Base-by-base conservation (phyloP, 2,888 invertebrate species). In the Conchocele bisecta region DNA sequence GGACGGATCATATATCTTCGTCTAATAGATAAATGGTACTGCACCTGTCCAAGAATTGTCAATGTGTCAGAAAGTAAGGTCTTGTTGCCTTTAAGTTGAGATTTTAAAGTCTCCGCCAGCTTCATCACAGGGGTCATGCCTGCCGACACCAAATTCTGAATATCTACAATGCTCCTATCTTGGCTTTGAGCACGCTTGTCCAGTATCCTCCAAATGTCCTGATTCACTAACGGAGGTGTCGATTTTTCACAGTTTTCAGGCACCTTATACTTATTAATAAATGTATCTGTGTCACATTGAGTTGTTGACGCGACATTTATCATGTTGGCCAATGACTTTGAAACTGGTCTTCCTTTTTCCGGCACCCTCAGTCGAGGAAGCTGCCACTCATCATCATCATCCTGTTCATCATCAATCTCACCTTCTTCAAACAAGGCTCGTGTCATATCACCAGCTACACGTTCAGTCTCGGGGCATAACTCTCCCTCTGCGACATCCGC, bases 1-100 rank as follows among this genome's bases (percentile, higher is more conserved):
- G 48, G 48, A 5, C 48, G 26, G 17, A 48, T 48, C 28, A 48
- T 28, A 48, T 48, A 48, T 28, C 48, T 48, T 7, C 48, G 26
- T 6, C 48, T 48, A 9, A 48, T 7, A 4, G 48, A 48, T 6
- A 48, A 17, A 48, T 48, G 28, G 17, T 20, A 48, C 29, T 48
- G 48, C 15, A 22, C 48, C 48, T 48, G 48, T 28, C 48, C 48
- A 13, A 48, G 6, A 3, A 48, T 9, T 5, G 48, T 48, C n/a
- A 48, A n/a, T n/a, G 48, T 5, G 22, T 48, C 48, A 48, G 48
- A 28, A 28, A 28, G 3, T 2, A 48, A 3, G 5, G 3, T 4
- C 17, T 17, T 48, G 31, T 5, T 48, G 17, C 5, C 11, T 7
- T 6, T 6, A 7, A 48, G 28, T 5, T 5, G 28, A 5, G n/a